Conservation (phyloP, 1,140 invertebrate genomes). For the Potamilus streckersoni region DNA sequence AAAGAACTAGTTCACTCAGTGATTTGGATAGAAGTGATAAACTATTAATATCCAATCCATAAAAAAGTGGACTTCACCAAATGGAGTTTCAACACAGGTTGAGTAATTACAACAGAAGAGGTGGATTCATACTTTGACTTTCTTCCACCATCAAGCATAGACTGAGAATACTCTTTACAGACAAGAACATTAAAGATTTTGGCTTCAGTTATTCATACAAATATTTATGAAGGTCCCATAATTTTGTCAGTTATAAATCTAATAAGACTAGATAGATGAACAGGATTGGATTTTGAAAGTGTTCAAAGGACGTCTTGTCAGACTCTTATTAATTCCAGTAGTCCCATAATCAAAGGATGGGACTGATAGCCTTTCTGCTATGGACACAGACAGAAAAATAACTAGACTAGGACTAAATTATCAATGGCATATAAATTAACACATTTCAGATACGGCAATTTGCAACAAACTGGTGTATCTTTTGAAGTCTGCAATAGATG, state of each 20-base stretch:
- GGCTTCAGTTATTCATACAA: slow-evolving; percentile 27
- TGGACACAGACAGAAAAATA: slow-evolving; percentile 27
- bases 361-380: slow-evolving; percentile 15
- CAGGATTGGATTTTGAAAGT: slow-evolving; percentile 4
- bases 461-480: too few relatives aligned
- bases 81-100: slow-evolving; percentile 40
- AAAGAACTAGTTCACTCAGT: not conserved
- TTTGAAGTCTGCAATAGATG: too few relatives aligned
- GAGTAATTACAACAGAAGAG: slow-evolving; percentile 33
- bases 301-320: slow-evolving; percentile 18
- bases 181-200: slow-evolving; percentile 27
- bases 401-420: too few relatives aligned
- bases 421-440: too few relatives aligned
- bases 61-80: slow-evolving; percentile 12
- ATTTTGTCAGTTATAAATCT: slow-evolving; percentile 25
- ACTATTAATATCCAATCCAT: not conserved
- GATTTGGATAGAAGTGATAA: not conserved
- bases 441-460: too few relatives aligned
- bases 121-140: slow-evolving; percentile 34
- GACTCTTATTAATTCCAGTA: slow-evolving; percentile 11
- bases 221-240: slow-evolving; percentile 27
- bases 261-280: not conserved
- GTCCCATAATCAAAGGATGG: not conserved
- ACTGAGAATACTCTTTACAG: slow-evolving; percentile 20
- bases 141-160: not conserved